phyloP scores from a whole-genome alignment of 1,140 invertebrate species.

The Aplysia californica region DNA sequence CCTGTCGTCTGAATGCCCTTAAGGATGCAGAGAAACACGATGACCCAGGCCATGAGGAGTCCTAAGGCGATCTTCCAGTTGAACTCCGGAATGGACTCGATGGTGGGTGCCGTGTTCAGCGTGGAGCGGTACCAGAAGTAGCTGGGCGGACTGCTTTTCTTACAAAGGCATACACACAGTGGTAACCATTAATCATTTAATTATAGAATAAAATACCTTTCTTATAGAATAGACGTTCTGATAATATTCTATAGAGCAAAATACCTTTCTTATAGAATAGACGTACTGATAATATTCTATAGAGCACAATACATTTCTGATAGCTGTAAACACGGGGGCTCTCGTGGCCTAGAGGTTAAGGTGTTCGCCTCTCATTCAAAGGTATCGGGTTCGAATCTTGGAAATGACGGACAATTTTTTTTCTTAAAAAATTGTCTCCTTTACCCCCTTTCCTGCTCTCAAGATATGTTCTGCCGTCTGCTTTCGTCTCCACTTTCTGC shows the following conservation, averaged over 20 bases:
- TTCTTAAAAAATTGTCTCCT: no score
- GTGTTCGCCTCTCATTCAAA: no score
- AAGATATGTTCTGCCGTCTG: no score
- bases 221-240: neutral
- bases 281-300: neutral
- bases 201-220: no score
- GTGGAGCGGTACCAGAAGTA: slow-evolving; percentile 57
- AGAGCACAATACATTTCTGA: neutral
- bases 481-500: no score
- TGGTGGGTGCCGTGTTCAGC: slow-evolving; percentile 45
- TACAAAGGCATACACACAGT: slow-evolving; percentile 15
- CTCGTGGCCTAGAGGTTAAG: no score
- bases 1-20: slow-evolving; percentile 97
- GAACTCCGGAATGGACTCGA: slow-evolving; percentile 67
- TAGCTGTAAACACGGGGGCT: no score
- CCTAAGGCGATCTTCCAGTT: slow-evolving; percentile 94
- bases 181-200: no score
- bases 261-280: neutral
- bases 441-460: no score
- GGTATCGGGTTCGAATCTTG: no score
- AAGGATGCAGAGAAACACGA: slow-evolving; percentile 97
- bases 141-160: slow-evolving; percentile 52
- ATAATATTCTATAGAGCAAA: neutral
- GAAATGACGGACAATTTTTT: no score
- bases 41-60: slow-evolving; percentile 88